Base-by-base conservation (phyloP, 2,797 vertebrate species). In the Urosaurus nigricauda region DNA sequence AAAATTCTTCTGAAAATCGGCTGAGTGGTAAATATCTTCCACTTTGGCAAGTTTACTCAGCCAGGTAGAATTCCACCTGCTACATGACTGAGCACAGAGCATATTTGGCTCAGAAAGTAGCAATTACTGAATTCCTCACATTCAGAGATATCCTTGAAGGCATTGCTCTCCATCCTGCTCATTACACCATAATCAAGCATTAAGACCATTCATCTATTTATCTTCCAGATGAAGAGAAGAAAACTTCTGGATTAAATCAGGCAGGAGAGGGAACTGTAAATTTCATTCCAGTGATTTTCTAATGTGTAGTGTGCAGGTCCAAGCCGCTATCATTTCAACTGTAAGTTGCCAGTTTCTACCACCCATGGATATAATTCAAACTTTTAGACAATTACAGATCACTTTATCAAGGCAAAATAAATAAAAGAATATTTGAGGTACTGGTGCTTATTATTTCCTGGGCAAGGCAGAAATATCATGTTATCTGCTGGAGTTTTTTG, bases 381-480 rank as follows among this genome's bases (percentile, higher is more conserved):
- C 88, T 91, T 93, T 92, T 14, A 92, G 16, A 89, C 90, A 53
- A 78, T 58, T 86, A 29, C 71, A 35, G 83, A 0, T 40, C 93
- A 87, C 79, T 91, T 92, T 89, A 93, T 86, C 91, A 92, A 85
- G 32, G 94, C 93, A 92, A 93, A 93, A 95, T 29, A 68, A 68
- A 68, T 63, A 89, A 94, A 93, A 93, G 94, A 92, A 92, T 89
- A 85, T 65, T 19, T 60, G 87, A 84, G 90, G 85, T 12, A 29
- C 40, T 56, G 53, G 19, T 14, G 17, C 2, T 6, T 29, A 11
- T 6, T 19, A 14, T 60, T 9, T 9, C 32, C 4, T 37, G 51
- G 6, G 0, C 32, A 21, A 86, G 74, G 53, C 11, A 47, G 51
- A 58, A 51, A 73, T 26, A 11, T 73, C 47, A 53, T 6, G 79